These are phyloP conservation scores for Solenopsis invicta DNA, from an alignment of 1,140 invertebrate species.

Conservation along the genomic window DNA sequence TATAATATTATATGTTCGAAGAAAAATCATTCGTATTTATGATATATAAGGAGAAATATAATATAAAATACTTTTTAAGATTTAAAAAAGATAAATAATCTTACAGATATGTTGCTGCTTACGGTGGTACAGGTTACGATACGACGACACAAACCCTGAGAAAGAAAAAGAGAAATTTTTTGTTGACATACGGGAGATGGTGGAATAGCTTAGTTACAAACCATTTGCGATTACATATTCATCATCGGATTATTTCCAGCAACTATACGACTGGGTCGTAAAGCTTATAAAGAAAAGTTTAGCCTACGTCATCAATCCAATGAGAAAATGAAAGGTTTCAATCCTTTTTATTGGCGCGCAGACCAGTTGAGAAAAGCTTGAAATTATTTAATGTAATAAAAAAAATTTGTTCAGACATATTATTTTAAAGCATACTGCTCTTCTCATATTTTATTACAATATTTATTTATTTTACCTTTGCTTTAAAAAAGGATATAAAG, in stretches of 20 bases:
- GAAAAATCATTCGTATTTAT: too few species aligned
- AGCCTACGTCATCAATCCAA: too few species aligned
- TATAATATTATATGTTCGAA: too few species aligned
- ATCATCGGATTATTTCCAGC: slow-evolving; percentile 97
- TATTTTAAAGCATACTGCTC: neutral
- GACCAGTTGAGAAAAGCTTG: slow-evolving; percentile 95
- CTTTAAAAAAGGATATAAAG: slow-evolving; percentile 95
- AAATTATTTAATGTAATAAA: slow-evolving; percentile 93
- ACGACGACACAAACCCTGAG: slow-evolving; percentile 99
- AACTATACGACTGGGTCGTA: slow-evolving; percentile 96
- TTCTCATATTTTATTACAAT: neutral
- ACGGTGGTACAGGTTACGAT: slow-evolving; percentile 96
- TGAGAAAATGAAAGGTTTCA: too few species aligned
- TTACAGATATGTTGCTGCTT: slow-evolving; percentile 93
- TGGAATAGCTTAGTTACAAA: slow-evolving; percentile 98
- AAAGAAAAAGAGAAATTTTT: slow-evolving; percentile 99
- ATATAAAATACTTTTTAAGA: too few species aligned
- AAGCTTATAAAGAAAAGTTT: slow-evolving; percentile 93
- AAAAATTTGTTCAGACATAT: neutral
- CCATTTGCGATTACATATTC: slow-evolving; percentile 96
- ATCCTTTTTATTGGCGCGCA: too few species aligned
- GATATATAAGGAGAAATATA: too few species aligned
- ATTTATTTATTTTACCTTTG: neutral
- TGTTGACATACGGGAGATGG: slow-evolving; percentile 97
- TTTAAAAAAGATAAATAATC: slow-evolving; percentile 2